Evolutionary conservation across 2,888 invertebrate species (phyloP).

Genomic region (Noctua fimbriata): DNA sequence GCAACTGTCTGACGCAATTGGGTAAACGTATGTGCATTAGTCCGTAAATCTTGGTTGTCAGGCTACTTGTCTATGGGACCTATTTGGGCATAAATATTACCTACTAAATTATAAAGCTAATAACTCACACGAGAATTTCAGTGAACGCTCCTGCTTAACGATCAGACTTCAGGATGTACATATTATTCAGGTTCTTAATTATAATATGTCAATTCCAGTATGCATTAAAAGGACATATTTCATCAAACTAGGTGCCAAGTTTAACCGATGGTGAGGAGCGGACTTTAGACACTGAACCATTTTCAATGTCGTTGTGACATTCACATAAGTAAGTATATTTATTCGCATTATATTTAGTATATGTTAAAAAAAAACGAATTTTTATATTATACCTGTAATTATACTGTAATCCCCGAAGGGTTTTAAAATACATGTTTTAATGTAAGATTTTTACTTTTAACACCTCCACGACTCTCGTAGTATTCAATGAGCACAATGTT

Average conservation of each 20-base stretch:
- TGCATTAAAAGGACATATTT: constrained; percentile 1
- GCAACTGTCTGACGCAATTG: constrained; percentile 51
- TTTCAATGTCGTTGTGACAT: not conserved
- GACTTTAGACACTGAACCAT: not conserved
- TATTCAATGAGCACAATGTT: too few species aligned
- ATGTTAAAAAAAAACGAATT: too few species aligned
- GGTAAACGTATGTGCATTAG: constrained; percentile 62
- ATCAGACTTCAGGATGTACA: not conserved
- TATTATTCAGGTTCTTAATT: not conserved
- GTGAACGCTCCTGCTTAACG: not conserved
- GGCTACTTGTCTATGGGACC: constrained; percentile 17
- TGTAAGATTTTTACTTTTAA: too few species aligned
- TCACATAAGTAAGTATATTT: not conserved
- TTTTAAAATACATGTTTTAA: too few species aligned
- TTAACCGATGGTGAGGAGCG: not conserved
- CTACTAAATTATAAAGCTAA: not conserved
- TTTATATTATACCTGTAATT: too few species aligned
- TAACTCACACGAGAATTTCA: not conserved
- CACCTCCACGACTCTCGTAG: too few species aligned
- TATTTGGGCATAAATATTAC: constrained; percentile 22
- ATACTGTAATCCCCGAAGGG: not conserved
- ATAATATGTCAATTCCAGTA: not conserved
- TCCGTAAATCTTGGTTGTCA: constrained; percentile 49
- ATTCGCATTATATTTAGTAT: too few species aligned
- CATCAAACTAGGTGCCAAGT: not conserved